phyloP scores from a whole-genome alignment of 2,888 invertebrate species.

The Cynaeus angustus region DNA sequence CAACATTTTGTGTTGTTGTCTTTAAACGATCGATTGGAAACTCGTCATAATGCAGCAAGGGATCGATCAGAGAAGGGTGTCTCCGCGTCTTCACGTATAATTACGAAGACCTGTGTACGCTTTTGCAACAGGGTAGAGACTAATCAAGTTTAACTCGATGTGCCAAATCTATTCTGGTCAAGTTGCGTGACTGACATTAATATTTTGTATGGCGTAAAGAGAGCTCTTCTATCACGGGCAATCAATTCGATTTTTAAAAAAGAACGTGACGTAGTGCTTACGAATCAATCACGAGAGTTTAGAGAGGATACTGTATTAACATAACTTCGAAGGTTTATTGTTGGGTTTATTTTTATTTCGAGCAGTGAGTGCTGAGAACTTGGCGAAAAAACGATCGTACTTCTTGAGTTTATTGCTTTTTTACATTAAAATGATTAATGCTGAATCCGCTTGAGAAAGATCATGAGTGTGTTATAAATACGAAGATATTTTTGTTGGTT shows the following conservation, averaged over 20 bases:
- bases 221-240: slow-evolving; percentile 24
- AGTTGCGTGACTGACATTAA: slow-evolving; percentile 54
- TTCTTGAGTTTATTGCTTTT: not conserved
- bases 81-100: not conserved
- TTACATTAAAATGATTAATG: not conserved
- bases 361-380: not conserved
- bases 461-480: not conserved
- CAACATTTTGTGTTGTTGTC: slow-evolving; percentile 56
- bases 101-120: not conserved
- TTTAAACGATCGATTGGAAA: slow-evolving; percentile 2
- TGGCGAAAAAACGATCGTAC: not conserved
- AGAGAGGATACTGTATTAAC: not conserved
- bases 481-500: not conserved
- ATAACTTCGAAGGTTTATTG: not conserved
- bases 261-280: slow-evolving; percentile 8
- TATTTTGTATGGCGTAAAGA: slow-evolving; percentile 36
- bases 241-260: slow-evolving; percentile 25
- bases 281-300: slow-evolving; percentile 11
- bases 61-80: slow-evolving; percentile 3
- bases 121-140: slow-evolving; percentile 34
- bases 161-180: slow-evolving; percentile 68
- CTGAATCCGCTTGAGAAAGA: not conserved
- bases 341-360: slow-evolving; percentile 1
- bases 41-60: not conserved
- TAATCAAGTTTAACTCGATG: slow-evolving; percentile 59